phyloP scores from a whole-genome alignment of 1,140 invertebrate species.

The Dreissena polymorpha region DNA sequence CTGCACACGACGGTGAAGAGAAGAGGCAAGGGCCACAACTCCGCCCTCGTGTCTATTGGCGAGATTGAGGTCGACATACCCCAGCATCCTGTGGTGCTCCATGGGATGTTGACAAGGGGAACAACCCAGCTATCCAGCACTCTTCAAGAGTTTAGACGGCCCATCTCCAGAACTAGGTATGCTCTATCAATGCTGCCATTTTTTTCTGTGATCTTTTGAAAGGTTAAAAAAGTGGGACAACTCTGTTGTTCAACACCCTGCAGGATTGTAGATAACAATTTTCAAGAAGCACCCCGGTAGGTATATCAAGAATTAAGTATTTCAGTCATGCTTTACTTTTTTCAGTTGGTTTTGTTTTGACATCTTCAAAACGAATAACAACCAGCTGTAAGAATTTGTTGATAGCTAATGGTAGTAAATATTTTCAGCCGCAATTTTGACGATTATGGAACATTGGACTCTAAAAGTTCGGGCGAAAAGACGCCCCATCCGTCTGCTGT shows the following conservation, averaged over 20 bases:
- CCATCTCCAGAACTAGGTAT: constrained; percentile 64
- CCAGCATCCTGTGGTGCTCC: constrained; percentile 96
- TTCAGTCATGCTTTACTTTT: too few species aligned
- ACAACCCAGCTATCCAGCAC: constrained; percentile 88
- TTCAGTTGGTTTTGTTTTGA: too few species aligned
- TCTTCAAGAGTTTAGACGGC: constrained; percentile 76
- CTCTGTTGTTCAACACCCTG: too few species aligned
- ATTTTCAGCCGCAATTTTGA: constrained; percentile 53
- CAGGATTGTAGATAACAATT: too few species aligned
- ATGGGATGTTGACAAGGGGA: constrained; percentile 97
- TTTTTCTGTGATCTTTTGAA: too few species aligned
- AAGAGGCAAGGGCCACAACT: constrained; percentile 91
- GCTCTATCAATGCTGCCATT: neutral
- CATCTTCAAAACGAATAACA: too few species aligned
- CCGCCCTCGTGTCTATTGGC: constrained; percentile 92
- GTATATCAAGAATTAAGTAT: too few species aligned
- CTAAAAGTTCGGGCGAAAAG: constrained; percentile 45
- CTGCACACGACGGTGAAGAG: constrained; percentile 84
- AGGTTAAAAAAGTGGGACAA: too few species aligned
- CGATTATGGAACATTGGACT: constrained; percentile 53
- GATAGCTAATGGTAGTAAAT: too few species aligned
- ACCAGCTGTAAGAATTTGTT: too few species aligned
- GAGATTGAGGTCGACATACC: constrained; percentile 96
- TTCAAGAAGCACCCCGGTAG: too few species aligned
- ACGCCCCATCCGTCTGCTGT: constrained; percentile 5